A percentile compares a stretch with the other conserved stretches of the same genome.
Conservation (phyloP, 2,113 vertebrate genomes). For the Sylvia atricapilla region DNA sequence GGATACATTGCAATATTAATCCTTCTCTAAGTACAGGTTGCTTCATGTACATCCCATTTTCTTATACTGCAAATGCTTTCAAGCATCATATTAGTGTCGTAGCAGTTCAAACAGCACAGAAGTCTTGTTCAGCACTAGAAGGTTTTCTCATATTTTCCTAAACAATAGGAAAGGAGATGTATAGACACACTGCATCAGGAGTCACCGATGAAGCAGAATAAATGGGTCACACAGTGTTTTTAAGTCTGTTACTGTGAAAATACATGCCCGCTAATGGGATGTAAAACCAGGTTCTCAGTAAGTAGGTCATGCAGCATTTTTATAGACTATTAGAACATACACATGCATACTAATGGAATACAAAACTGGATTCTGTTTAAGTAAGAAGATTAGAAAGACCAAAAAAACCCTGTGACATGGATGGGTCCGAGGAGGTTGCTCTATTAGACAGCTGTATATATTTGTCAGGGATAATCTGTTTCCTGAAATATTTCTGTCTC, state of each 20-base stretch:
- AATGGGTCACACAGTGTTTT: slow-evolving; percentile 53
- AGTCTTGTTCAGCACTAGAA: not conserved
- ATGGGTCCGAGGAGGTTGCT: slow-evolving; percentile 23
- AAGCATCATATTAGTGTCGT: not conserved
- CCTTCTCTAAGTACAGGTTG: not conserved
- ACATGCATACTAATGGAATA: slow-evolving; percentile 58
- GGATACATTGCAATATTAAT: slow-evolving; percentile 32
- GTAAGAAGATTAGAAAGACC: slow-evolving; percentile 59
- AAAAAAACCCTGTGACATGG: slow-evolving; percentile 35
- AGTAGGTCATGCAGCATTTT: slow-evolving; percentile 60
- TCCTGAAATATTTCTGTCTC: slow-evolving; percentile 43
- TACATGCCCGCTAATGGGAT: slow-evolving; percentile 48
- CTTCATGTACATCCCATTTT: not conserved
- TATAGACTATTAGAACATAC: slow-evolving; percentile 46
- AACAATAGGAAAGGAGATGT: not conserved
- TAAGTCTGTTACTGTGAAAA: slow-evolving; percentile 37
- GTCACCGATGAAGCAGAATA: slow-evolving; percentile 44
- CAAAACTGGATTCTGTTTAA: slow-evolving; percentile 40
- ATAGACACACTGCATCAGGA: not conserved
- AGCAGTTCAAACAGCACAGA: not conserved
- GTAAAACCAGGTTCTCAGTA: slow-evolving; percentile 50
- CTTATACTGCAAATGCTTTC: not conserved
- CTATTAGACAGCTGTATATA: slow-evolving; percentile 43
- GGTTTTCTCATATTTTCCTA: not conserved
- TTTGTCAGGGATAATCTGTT: slow-evolving; percentile 46